phyloP scores from a whole-genome alignment of 2,888 invertebrate genomes.

The Graphium colonna region DNA sequence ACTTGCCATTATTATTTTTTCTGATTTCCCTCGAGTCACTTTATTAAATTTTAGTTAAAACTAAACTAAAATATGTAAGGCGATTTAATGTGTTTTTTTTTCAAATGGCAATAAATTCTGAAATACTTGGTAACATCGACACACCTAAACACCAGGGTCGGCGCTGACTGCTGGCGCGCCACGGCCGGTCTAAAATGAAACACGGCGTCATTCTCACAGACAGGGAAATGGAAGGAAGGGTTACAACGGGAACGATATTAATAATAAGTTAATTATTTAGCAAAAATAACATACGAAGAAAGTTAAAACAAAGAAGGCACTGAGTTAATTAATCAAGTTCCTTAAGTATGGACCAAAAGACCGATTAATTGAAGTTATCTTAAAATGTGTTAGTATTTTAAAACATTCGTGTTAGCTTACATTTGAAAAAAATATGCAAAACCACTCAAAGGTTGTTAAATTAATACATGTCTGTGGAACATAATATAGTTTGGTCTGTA shows the following conservation, averaged over 20 bases:
- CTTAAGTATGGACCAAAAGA: no score
- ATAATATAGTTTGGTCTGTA: no score
- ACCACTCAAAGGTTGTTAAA: no score
- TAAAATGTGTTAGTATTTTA: no score
- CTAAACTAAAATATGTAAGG: not conserved
- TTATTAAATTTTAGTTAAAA: not conserved
- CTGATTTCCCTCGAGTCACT: no score
- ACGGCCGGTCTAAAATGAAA: slow-evolving; percentile 80
- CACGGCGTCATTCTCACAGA: slow-evolving; percentile 66
- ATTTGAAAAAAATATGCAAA: no score
- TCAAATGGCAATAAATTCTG: slow-evolving; percentile 57
- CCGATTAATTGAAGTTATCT: no score
- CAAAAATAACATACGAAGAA: not conserved
- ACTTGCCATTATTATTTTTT: no score
- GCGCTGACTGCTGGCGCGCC: slow-evolving; percentile 79
- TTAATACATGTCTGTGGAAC: no score
- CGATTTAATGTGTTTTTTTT: slow-evolving; percentile 27
- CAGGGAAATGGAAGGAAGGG: slow-evolving; percentile 45
- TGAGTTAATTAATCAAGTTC: no score
- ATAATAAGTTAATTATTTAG: no score
- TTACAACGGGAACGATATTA: slow-evolving; percentile 29
- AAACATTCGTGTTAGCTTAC: no score
- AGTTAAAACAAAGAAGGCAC: not conserved
- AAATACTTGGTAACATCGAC: slow-evolving; percentile 74
- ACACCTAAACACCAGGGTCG: slow-evolving; percentile 81